Conservation (phyloP, 1,140 invertebrate species). For the Charaxes varanes region DNA sequence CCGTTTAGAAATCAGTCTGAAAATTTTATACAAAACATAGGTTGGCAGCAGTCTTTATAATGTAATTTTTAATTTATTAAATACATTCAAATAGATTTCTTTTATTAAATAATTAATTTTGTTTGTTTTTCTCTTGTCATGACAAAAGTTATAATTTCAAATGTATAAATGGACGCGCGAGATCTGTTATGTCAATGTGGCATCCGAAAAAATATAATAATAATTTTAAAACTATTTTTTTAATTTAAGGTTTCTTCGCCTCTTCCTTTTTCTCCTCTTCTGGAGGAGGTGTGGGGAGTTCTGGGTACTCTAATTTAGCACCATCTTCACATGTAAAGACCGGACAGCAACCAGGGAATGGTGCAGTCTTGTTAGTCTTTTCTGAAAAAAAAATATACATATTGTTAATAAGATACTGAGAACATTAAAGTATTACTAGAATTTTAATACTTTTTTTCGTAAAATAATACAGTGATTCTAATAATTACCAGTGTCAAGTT, state of each 20-base stretch:
- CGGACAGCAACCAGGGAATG: constrained; percentile 90
- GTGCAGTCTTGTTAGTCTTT: constrained; percentile 90
- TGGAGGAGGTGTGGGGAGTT: constrained; percentile 80
- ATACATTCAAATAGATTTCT: no score
- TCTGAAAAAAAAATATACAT: constrained; percentile 64
- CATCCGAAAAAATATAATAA: constrained; percentile 6
- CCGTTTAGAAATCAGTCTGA: no score
- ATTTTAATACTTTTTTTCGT: no score
- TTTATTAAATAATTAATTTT: no score
- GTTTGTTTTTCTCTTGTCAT: no score
- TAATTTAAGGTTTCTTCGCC: constrained; percentile 69
- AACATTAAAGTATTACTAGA: no score
- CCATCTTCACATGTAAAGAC: constrained; percentile 89
- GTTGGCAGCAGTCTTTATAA: no score
- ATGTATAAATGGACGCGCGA: constrained; percentile 8
- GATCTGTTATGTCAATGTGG: constrained; percentile 3
- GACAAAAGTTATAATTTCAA: no score
- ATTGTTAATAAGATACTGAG: background rate
- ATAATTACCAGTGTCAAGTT: constrained; percentile 80
- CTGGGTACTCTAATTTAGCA: constrained; percentile 88
- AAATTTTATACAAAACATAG: no score
- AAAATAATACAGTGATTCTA: no score
- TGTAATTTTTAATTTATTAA: no score
- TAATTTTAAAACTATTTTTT: constrained; percentile 13
- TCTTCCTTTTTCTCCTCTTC: constrained; percentile 66